phyloP scores from a whole-genome alignment of 2,113 vertebrate genomes.

The Neogale vison region DNA sequence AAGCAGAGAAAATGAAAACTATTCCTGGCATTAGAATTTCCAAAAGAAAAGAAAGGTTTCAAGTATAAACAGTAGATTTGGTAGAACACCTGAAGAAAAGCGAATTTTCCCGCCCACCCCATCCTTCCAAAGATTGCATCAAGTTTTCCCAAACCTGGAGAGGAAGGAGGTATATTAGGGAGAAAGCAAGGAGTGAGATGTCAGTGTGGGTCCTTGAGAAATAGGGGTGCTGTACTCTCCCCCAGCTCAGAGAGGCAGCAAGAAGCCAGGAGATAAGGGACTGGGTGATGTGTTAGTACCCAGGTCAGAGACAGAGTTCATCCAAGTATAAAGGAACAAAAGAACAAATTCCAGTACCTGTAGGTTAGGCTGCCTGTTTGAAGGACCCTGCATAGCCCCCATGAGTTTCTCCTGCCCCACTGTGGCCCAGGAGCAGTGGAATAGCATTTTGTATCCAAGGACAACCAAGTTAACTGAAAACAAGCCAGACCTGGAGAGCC shows the following conservation, averaged over 20 bases:
- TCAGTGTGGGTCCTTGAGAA: neutral
- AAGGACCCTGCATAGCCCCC: neutral
- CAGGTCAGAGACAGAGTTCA: neutral
- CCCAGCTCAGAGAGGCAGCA: too few relatives aligned
- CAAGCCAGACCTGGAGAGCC: neutral
- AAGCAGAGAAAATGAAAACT: neutral
- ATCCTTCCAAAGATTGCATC: neutral
- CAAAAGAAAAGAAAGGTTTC: neutral
- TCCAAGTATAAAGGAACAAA: neutral
- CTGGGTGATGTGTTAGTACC: neutral
- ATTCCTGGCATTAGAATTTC: neutral
- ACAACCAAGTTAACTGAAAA: neutral
- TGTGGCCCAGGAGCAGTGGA: neutral
- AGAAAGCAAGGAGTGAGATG: neutral
- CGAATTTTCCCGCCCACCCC: neutral
- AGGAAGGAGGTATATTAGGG: neutral
- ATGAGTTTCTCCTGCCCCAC: neutral
- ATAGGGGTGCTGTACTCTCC: fast-evolving
- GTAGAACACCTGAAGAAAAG: neutral
- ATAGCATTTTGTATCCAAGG: neutral
- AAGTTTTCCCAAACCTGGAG: neutral
- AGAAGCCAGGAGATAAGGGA: neutral
- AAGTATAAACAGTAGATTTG: neutral
- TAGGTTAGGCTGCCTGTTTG: neutral
- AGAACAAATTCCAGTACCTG: neutral